phyloP scores from a whole-genome alignment of 2,113 vertebrate genomes.

The Mormoops blainvillei region DNA sequence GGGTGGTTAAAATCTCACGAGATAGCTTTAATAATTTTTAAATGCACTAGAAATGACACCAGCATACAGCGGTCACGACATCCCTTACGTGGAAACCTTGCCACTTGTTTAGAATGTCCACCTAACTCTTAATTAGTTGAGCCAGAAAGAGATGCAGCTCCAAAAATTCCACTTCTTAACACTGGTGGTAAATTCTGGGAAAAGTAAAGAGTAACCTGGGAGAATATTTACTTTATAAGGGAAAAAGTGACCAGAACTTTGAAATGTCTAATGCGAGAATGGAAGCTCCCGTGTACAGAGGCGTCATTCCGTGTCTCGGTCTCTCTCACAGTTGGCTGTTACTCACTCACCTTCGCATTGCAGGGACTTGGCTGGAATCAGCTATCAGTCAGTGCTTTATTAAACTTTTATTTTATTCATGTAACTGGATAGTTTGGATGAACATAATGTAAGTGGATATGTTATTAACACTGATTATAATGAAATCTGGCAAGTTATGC shows the following conservation, averaged over 20 bases:
- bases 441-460: neutral
- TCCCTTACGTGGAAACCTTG: too few relatives aligned
- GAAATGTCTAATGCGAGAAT: neutral
- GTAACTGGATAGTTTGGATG: neutral
- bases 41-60: neutral
- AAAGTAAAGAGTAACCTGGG: neutral
- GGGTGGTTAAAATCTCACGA: neutral
- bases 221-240: neutral
- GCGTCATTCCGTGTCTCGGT: neutral
- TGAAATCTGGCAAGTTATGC: conserved; percentile 26
- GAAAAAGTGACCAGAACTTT: neutral
- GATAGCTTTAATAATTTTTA: neutral
- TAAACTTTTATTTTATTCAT: neutral
- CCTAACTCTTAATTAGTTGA: neutral
- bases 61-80: accelerated
- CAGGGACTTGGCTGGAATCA: neutral
- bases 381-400: neutral
- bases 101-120: neutral
- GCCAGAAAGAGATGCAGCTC: neutral
- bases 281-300: neutral
- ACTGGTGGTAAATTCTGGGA: neutral
- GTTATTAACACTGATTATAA: conserved; percentile 55
- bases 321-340: neutral
- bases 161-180: neutral
- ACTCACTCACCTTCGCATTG: neutral